Conservation (phyloP, 2,113 vertebrate species). For the Apteryx owenii region DNA sequence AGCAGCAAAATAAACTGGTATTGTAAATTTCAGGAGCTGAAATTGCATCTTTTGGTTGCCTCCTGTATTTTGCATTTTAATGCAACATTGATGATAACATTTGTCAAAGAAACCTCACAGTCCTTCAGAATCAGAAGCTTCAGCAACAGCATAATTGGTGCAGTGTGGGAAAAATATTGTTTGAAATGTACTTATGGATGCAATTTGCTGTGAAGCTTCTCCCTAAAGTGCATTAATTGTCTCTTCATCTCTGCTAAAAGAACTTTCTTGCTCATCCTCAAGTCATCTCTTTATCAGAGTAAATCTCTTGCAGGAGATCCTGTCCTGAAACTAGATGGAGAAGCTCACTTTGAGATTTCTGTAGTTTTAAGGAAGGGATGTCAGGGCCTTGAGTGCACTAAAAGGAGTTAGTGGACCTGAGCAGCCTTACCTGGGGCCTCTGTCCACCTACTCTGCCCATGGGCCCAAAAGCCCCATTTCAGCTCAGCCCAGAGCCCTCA, state of each 20-base stretch:
- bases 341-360: not conserved
- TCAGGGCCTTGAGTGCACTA: not conserved
- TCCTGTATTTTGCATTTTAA: constrained; percentile 69
- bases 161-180: constrained; percentile 60
- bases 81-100: constrained; percentile 63
- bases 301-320: not conserved
- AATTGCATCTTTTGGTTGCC: constrained; percentile 58
- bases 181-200: constrained; percentile 69
- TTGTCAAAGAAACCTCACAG: constrained; percentile 66
- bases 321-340: not conserved
- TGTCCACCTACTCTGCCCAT: not conserved
- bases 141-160: constrained; percentile 54
- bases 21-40: constrained; percentile 51
- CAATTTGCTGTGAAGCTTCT: constrained; percentile 66
- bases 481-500: not conserved
- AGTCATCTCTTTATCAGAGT: not conserved
- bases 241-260: constrained; percentile 60
- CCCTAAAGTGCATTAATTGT: constrained; percentile 62
- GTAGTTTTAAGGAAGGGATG: not conserved
- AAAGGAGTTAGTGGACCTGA: not conserved
- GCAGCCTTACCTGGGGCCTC: too few species aligned
- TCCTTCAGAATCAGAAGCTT: constrained; percentile 56
- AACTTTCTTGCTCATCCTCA: constrained; percentile 12
- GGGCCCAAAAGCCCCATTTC: not conserved
- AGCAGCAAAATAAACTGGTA: constrained; percentile 28